Evolutionary conservation across 2,888 invertebrate genomes (phyloP), one percentile per base, ranked within the genome.

Genomic region (Drosophila gaucha): DNA sequence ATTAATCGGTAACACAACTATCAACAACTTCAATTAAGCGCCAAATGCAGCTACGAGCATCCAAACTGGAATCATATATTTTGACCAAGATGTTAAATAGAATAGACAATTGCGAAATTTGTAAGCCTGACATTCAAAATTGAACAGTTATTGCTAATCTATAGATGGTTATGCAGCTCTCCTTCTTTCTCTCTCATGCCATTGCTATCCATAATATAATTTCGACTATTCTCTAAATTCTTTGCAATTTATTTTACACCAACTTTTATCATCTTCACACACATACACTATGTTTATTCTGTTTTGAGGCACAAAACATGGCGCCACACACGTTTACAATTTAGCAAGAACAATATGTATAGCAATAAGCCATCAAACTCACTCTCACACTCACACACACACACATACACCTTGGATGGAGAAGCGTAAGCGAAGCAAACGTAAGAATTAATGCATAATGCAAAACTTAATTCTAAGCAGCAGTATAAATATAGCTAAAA

Each of bases 401-500:
- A 44, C 52, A 60, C 55, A 38, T 41, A 51, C 44, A 50, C 68
- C 44, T 46, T 55, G 44, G 51, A 72, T 65, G 63, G 44, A 72
- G 74, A 67, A 67, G 62, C 66, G 73, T 67, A 67, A 74, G 78
- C 78, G 59, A 78, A 70, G 66, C 65, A 63, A 71, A 74, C 51
- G 57, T 59, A 69, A 66, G 35, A 66, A 62, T 56, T 58, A 74
- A 75, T 67, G 77, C 78, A 80, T 77, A 80, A 71, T 72, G 83
- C 88, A 78, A 83, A 64, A 77, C 49, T 59, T 80, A 88, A 67
- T 57, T 76, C 43, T 88, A 83, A 83, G 88, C 80, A 71, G 74
- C 54, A 66, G 65, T 88, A 70, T 86, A 86, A 66, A 83, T 86
- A 82, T 82, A 82, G 82, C 83, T 82, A 82, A 82, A 82, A 56